Evolutionary conservation across 1,140 invertebrate genomes (phyloP).

Genomic region (Druon quercuslanigerum): DNA sequence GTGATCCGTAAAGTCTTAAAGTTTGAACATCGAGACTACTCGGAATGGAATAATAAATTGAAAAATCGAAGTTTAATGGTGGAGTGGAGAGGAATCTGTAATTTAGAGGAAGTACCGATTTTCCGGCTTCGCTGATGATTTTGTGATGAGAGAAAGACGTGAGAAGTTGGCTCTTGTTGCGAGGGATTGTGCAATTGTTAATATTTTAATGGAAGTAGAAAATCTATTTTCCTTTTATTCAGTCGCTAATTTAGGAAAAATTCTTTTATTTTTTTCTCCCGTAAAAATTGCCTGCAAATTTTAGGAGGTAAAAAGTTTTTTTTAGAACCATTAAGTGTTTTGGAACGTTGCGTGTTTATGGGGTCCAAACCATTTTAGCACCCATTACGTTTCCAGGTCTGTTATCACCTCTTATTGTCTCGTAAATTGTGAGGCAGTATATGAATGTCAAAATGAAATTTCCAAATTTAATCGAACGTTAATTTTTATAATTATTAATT

Average conservation of each 20-base stretch:
- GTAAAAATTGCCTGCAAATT: too few species aligned
- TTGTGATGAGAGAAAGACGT: too few species aligned
- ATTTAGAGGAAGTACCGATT: too few species aligned
- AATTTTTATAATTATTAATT: background rate
- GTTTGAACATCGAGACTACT: background rate
- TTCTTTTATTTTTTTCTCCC: too few species aligned
- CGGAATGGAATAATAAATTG: background rate
- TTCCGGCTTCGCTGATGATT: too few species aligned
- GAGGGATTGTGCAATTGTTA: too few species aligned
- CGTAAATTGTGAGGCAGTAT: background rate
- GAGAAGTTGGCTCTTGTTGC: too few species aligned
- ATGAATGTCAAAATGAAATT: background rate
- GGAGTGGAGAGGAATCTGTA: background rate
- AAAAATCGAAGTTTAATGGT: background rate
- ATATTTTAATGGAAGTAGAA: too few species aligned
- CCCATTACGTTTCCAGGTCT: background rate
- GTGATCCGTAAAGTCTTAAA: background rate
- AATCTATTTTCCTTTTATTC: too few species aligned
- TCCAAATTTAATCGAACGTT: background rate
- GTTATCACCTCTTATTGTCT: slow-evolving; percentile 21
- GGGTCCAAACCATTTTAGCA: slow-evolving; percentile 6
- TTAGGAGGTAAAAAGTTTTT: background rate
- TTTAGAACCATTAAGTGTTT: background rate
- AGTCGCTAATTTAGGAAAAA: too few species aligned
- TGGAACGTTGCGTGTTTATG: background rate